A percentile compares a stretch with the other conserved stretches of the same genome.
These are phyloP conservation scores for Sphaerophoria rueppellii DNA, from an alignment of 2,888 invertebrate species.

Conservation along the genomic window DNA sequence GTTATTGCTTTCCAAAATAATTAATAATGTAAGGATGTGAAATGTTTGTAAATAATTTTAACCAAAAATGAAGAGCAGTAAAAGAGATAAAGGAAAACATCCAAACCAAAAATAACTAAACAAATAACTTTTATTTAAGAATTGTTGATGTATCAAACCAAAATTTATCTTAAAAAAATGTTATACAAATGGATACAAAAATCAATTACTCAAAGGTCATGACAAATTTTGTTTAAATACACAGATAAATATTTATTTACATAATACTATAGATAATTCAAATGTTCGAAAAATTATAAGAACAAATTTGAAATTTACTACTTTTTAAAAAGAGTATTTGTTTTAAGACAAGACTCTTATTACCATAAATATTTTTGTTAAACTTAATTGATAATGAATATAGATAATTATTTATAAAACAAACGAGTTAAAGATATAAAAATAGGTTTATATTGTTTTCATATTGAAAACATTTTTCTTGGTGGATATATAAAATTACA, in stretches of 20 bases:
- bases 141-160: conserved; percentile 67
- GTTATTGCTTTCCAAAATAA: conserved; percentile 1
- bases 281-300: conserved; percentile 4
- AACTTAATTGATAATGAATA: conserved; percentile 13
- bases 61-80: conserved; percentile 47
- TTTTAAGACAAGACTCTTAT: conserved; percentile 3
- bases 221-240: conserved; percentile 68
- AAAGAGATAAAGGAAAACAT: conserved; percentile 4
- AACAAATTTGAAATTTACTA: conserved; percentile 22
- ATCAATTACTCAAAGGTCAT: conserved; percentile 55
- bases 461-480: conserved; percentile 68
- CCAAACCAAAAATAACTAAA: conserved; percentile 61
- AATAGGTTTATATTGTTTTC: conserved; percentile 61
- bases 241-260: conserved; percentile 61
- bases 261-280: conserved; percentile 47
- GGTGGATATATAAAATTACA: conserved; percentile 50
- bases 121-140: conserved; percentile 55
- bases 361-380: conserved; percentile 66
- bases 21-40: conserved; percentile 29
- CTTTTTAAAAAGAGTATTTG: conserved; percentile 59
- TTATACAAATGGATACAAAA: conserved; percentile 34
- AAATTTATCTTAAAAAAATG: conserved; percentile 25
- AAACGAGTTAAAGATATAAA: conserved; percentile 22
- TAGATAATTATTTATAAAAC: conserved; percentile 22
- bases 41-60: conserved; percentile 34